Evolutionary conservation across 1,140 invertebrate genomes (phyloP), one percentile per base, ranked within the genome.

Genomic region (Drosophila obscura): DNA sequence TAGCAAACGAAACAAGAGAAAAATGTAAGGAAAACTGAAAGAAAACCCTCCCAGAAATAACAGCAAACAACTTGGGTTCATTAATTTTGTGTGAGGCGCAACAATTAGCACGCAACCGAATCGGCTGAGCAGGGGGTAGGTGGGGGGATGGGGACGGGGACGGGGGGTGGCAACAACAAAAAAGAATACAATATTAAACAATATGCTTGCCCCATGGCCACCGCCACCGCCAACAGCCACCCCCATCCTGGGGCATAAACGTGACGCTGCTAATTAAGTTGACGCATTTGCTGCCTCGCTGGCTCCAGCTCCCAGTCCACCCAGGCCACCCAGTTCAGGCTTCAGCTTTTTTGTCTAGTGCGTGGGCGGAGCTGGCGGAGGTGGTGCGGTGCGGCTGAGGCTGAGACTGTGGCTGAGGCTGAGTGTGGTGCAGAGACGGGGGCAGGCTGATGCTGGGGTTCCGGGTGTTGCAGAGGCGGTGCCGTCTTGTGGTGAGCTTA

Each of bases 221-320:
- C n/a, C 45, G 8, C n/a, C 24, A 16, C n/a, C 31, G 19, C 19
- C 19, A 19, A 11, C 22, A 11, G 16, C 28, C 79, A 13, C 45
- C 24, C 24, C 45, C 15, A 11, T 49, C 49, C 19, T 39, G 28
- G 61, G 41, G 50, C 53, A 68, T 64, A 83, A 79, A 87, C 83
- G 83, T 87, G 83, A 88, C 83, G 83, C 79, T 79, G 83, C 83
- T 87, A 87, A 87, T 87, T 87, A 87, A 87, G 83, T 87, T 87
- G 83, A 87, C 83, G 83, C 83, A 88, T 83, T 83, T 82, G 66
- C 71, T 71, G 74, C 69, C 75, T 81, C 58, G 69, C 79, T 77
- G 77, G 28, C 73, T 76, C 60, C 48, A 53, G 55, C 45, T 45
- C 44, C 51, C 49, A 31, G 28, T 24, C 58, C 26, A 31, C 22